Evolutionary conservation across 1,140 invertebrate genomes (phyloP).

Genomic region (Phenacoccus solenopsis): DNA sequence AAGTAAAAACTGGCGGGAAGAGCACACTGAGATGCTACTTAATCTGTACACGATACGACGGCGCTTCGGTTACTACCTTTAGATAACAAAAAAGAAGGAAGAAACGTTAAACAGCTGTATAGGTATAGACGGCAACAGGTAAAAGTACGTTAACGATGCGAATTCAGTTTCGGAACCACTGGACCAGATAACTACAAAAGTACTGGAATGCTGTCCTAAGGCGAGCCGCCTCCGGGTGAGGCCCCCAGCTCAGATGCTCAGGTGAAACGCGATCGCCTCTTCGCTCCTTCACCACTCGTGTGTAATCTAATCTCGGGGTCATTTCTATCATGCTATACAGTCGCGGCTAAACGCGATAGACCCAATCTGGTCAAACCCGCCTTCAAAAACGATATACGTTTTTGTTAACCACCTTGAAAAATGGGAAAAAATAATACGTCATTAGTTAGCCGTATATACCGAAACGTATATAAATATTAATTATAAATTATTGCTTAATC

Average conservation of each 20-base stretch:
- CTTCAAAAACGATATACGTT: constrained; percentile 10
- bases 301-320: constrained; percentile 17
- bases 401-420: constrained; percentile 18
- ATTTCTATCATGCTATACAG: constrained; percentile 11
- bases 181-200: constrained; percentile 13
- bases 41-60: no score
- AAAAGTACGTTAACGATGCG: not conserved
- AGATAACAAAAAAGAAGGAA: no score
- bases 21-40: no score
- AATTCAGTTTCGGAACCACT: constrained; percentile 8
- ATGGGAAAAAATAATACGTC: not conserved
- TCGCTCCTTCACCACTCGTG: not conserved
- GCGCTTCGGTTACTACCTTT: no score
- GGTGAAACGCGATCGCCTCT: constrained; percentile 14
- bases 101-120: no score
- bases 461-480: not conserved
- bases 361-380: constrained; percentile 15
- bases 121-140: no score
- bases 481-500: constrained; percentile 1
- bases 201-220: constrained; percentile 17
- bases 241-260: constrained; percentile 10
- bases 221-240: constrained; percentile 15
- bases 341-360: constrained; percentile 11
- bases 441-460: not conserved
- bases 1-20: no score